Evolutionary conservation across 2,797 vertebrate species (phyloP).

Genomic region (Anabacerthia variegaticeps): DNA sequence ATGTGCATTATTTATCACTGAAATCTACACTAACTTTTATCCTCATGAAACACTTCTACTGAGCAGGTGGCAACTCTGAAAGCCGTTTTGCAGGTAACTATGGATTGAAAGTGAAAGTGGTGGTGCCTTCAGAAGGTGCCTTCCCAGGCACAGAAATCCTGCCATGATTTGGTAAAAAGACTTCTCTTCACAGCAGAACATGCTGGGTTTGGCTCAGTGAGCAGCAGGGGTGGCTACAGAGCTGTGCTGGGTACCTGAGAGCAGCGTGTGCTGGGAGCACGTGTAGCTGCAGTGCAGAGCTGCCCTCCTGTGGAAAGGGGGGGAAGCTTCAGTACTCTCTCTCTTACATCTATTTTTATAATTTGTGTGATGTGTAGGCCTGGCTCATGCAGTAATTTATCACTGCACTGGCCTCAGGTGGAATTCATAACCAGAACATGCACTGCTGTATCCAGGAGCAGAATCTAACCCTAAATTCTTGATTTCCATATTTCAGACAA

Average conservation of each 20-base stretch:
- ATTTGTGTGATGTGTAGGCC: accelerated
- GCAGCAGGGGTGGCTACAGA: not conserved
- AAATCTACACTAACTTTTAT: not conserved
- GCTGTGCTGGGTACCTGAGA: not conserved
- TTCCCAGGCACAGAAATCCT: not conserved
- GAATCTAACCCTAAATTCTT: not conserved
- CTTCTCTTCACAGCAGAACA: not conserved
- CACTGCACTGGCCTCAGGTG: not conserved
- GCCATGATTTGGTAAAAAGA: not conserved
- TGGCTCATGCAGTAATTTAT: not conserved
- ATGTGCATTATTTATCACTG: not conserved
- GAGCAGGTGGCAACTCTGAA: not conserved
- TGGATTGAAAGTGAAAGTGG: not conserved
- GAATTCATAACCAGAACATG: not conserved
- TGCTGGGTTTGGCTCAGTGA: not conserved
- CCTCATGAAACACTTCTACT: not conserved
- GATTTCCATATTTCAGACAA: not conserved
- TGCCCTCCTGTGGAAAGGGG: slow-evolving; percentile 1
- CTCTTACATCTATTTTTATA: accelerated
- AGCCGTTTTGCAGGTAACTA: not conserved
- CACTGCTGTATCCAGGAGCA: not conserved
- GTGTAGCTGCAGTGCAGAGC: not conserved
- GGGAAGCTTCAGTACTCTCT: accelerated
- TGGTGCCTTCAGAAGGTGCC: not conserved
- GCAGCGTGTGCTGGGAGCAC: not conserved